Evolutionary conservation across 1,140 invertebrate species (phyloP), one percentile per base, ranked within the genome.

Genomic region (Gonioctena quinquepunctata): DNA sequence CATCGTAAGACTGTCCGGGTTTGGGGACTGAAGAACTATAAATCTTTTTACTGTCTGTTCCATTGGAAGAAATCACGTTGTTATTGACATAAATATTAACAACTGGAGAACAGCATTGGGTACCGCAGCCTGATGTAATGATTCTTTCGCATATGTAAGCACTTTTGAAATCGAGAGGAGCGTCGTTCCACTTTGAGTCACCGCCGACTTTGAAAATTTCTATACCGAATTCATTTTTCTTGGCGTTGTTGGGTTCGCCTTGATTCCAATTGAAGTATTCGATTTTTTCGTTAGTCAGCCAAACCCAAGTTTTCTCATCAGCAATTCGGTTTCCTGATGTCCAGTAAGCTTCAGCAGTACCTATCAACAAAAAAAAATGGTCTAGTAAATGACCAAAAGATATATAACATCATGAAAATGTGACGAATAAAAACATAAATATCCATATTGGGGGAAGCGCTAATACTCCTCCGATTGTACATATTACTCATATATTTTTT

Each of bases 161-260:
- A n/a, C 16, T 42, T 42, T 42, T 42, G 11, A 13, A n/a, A 42
- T 42, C 33, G 33, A 11, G 16, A 2, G 33, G 33, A n/a, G 11
- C 33, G 2, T 42, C 33, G 8, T 42, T 42, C 33, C 33, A n/a
- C 16, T 42, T 42, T 13, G 33, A 13, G 7, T 42, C 33, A 42
- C 11, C 16, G 33, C 33, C 33, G 8, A n/a, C 11, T 1, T 42
- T 42, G 33, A 42, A 42, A 2, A 60, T 25, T 23, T 60, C 11
- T 25, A 60, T 1, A 28, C 57, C 11, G n/a, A 25, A 25, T 25
- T 23, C 57, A 25, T 18, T 8, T 1, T 3, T 16, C 13, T 6
- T 60, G 2, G 13, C 21, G 26, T 60, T 60, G 26, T 60, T 60
- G 22, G 57, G 57, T 60, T 60, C 57, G 1, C 57, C 57, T 18